These are phyloP conservation scores for Phrynocephalus guinanensis DNA, from an alignment of 2,797 vertebrate genomes.

Conservation along the genomic window DNA sequence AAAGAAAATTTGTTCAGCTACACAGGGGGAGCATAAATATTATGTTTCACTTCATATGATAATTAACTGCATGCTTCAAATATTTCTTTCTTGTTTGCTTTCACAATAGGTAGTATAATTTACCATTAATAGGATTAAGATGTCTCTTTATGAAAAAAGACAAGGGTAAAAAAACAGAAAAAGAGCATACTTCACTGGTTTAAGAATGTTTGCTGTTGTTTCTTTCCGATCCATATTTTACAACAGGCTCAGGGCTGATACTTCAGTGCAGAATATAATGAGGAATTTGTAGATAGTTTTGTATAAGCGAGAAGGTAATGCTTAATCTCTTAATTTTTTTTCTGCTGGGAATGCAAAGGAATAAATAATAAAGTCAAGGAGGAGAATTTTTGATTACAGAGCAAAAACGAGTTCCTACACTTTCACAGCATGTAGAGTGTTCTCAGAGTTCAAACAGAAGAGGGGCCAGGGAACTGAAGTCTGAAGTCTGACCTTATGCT, in stretches of 20 bases:
- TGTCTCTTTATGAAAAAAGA: slow-evolving; percentile 60
- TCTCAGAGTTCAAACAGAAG: slow-evolving; percentile 32
- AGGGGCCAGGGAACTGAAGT: neutral
- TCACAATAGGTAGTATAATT: slow-evolving; percentile 80
- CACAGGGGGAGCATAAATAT: slow-evolving; percentile 72
- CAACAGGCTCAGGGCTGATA: slow-evolving; percentile 71
- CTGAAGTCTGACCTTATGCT: slow-evolving; percentile 32
- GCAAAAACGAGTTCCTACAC: slow-evolving; percentile 32
- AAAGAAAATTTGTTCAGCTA: slow-evolving; percentile 72
- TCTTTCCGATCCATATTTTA: slow-evolving; percentile 74
- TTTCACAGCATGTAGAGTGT: slow-evolving; percentile 33
- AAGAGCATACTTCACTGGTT: slow-evolving; percentile 75
- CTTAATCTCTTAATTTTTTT: slow-evolving; percentile 38
- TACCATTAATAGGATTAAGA: slow-evolving; percentile 81
- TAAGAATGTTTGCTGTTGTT: slow-evolving; percentile 78
- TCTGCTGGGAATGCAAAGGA: slow-evolving; percentile 33
- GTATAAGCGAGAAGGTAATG: slow-evolving; percentile 61
- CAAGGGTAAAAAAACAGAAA: slow-evolving; percentile 43
- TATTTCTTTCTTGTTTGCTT: slow-evolving; percentile 77
- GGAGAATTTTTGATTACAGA: slow-evolving; percentile 2
- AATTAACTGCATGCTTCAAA: slow-evolving; percentile 81
- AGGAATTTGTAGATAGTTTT: slow-evolving; percentile 69
- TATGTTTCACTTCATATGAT: slow-evolving; percentile 77
- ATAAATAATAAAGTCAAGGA: slow-evolving; percentile 1
- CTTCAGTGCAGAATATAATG: slow-evolving; percentile 71